A percentile compares a stretch with the other conserved stretches of the same genome.
Conservation (phyloP, 2,797 vertebrate species). For the Enoplosus armatus region DNA sequence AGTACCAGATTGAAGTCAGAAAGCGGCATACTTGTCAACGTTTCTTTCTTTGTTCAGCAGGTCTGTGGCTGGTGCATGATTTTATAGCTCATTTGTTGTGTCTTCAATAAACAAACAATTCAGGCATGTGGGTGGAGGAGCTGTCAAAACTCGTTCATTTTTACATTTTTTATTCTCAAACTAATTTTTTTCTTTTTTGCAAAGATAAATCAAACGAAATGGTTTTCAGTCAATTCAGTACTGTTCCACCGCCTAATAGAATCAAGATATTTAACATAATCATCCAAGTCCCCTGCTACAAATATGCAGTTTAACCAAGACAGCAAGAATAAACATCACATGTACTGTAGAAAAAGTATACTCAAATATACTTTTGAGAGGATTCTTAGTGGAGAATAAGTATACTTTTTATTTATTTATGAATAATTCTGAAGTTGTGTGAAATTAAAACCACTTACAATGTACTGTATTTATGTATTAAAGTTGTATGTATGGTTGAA, state of each 20-base stretch:
- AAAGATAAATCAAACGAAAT: constrained; percentile 11
- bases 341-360: background rate
- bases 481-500: background rate
- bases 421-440: background rate
- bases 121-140: constrained; percentile 20
- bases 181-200: background rate
- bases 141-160: constrained; percentile 38
- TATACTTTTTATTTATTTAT: background rate
- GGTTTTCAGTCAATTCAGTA: background rate
- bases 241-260: background rate
- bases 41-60: constrained; percentile 34
- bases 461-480: background rate
- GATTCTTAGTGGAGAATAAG: background rate
- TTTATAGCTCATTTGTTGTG: constrained; percentile 49
- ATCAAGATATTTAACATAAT: constrained; percentile 15
- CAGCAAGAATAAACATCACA: background rate
- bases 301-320: background rate
- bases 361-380: background rate
- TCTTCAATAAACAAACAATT: constrained; percentile 42
- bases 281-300: background rate
- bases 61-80: constrained; percentile 22
- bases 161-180: constrained; percentile 20
- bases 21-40: background rate
- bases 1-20: constrained; percentile 19
- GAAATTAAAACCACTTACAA: background rate